Conservation (phyloP, 1,140 invertebrate species). For the Triops cancriformis region DNA sequence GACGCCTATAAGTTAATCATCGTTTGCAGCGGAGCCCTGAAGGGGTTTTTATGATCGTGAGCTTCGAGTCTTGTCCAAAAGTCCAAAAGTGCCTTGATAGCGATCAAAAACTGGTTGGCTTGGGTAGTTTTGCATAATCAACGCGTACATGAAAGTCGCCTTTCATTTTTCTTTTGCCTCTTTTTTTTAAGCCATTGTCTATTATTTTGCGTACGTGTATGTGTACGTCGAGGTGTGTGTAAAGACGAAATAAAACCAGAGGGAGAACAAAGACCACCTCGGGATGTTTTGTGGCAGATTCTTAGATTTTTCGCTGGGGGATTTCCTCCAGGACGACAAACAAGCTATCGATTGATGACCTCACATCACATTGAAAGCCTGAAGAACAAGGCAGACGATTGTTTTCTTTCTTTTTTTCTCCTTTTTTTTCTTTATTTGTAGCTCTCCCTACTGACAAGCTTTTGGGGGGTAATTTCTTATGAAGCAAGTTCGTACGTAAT, state of each 20-base stretch:
- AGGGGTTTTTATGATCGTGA: too few relatives aligned
- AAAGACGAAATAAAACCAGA: background rate
- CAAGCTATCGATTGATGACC: conserved; percentile 9
- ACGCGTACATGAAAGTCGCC: background rate
- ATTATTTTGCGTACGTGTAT: too few relatives aligned
- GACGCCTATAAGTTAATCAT: too few relatives aligned
- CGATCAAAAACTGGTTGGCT: background rate
- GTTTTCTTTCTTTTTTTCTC: background rate
- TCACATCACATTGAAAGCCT: conserved; percentile 13
- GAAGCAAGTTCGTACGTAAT: background rate
- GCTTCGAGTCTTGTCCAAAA: background rate
- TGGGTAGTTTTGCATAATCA: background rate
- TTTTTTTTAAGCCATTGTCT: too few relatives aligned
- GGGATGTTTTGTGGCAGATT: background rate
- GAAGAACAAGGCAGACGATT: background rate
- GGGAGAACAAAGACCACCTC: background rate
- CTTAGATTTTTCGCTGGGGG: background rate
- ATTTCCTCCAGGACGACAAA: background rate
- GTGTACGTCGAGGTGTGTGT: background rate
- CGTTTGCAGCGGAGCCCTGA: too few relatives aligned
- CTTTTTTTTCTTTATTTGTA: background rate
- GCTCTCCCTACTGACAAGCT: background rate
- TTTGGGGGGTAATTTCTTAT: background rate
- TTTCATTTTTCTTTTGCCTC: background rate
- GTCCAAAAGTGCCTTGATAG: background rate